Conservation (phyloP, 2,113 vertebrate species). For the Erinaceus europaeus region DNA sequence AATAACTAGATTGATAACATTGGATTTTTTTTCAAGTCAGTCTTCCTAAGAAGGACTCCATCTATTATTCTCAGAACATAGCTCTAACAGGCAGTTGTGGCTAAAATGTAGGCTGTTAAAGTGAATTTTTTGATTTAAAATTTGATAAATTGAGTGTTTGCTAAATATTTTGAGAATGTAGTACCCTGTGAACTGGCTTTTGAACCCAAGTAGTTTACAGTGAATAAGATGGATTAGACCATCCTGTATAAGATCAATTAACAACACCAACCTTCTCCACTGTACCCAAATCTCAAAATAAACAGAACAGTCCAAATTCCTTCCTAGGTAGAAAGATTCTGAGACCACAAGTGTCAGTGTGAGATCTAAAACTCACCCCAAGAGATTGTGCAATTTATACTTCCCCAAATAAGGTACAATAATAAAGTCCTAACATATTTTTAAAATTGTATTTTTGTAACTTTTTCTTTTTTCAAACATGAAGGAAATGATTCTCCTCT, state of each 20-base stretch:
- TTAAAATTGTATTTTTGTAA: not conserved
- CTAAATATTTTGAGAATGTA: constrained; percentile 35
- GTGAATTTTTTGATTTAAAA: constrained; percentile 13
- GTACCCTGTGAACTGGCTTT: constrained; percentile 27
- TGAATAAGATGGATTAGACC: constrained; percentile 53
- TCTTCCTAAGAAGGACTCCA: not conserved
- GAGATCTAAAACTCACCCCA: not conserved
- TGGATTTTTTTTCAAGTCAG: not conserved
- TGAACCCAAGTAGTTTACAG: constrained; percentile 20
- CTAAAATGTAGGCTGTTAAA: constrained; percentile 11
- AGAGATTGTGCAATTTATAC: not conserved
- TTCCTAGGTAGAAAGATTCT: not conserved
- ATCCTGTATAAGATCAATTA: constrained; percentile 29
- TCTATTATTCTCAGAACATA: constrained; percentile 2
- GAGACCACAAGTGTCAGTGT: not conserved
- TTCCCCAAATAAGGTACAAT: not conserved
- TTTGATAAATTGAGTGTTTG: constrained; percentile 40
- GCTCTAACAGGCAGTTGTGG: not conserved
- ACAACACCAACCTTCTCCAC: not conserved
- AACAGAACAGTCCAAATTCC: not conserved
- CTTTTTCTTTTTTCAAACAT: not conserved
- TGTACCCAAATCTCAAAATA: constrained; percentile 26
- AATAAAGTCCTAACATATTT: not conserved
- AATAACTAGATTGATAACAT: constrained; percentile 29
- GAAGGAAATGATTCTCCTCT: not conserved